A percentile compares a stretch with the other conserved stretches of the same genome.
phyloP scores from a whole-genome alignment of 2,888 invertebrate species.

The Aquatica leii region DNA sequence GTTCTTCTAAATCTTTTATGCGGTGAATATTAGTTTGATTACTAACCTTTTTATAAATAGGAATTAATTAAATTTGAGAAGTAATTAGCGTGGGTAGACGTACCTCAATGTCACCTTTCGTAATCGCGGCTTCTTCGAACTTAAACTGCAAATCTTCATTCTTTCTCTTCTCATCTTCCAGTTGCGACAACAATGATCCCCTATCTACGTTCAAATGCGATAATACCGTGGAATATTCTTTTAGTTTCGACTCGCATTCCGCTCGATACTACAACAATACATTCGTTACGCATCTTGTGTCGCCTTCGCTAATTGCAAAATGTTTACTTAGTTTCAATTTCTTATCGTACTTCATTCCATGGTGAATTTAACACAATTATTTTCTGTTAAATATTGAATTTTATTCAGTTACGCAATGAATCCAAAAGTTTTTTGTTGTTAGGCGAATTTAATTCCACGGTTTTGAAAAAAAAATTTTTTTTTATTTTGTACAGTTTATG shows the following conservation, averaged over 20 bases:
- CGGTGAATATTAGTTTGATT: slow-evolving; percentile 61
- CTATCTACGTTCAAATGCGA: slow-evolving; percentile 66
- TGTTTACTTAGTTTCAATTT: not conserved
- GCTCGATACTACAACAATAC: slow-evolving; percentile 60
- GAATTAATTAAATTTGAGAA: not conserved
- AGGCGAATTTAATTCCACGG: too few relatives aligned
- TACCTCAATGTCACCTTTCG: slow-evolving; percentile 89
- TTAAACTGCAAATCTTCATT: slow-evolving; percentile 91
- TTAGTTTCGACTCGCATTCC: slow-evolving; percentile 65
- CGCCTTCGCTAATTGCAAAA: not conserved
- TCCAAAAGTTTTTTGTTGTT: too few relatives aligned
- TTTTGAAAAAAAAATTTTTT: too few relatives aligned
- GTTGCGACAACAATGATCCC: slow-evolving; percentile 66
- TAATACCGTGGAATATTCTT: slow-evolving; percentile 65
- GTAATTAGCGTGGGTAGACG: slow-evolving; percentile 45
- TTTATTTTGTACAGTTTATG: too few relatives aligned
- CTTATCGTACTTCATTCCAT: not conserved
- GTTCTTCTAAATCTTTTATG: slow-evolving; percentile 63
- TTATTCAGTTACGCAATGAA: too few relatives aligned
- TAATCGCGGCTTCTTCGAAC: slow-evolving; percentile 90
- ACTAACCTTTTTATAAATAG: slow-evolving; percentile 57
- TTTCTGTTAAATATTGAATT: too few relatives aligned
- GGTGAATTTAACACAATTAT: not conserved
- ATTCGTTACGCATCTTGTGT: not conserved
- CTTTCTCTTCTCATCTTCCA: slow-evolving; percentile 82